Evolutionary conservation across 2,797 vertebrate species (phyloP).

Genomic region (Enteromius viviparus): DNA sequence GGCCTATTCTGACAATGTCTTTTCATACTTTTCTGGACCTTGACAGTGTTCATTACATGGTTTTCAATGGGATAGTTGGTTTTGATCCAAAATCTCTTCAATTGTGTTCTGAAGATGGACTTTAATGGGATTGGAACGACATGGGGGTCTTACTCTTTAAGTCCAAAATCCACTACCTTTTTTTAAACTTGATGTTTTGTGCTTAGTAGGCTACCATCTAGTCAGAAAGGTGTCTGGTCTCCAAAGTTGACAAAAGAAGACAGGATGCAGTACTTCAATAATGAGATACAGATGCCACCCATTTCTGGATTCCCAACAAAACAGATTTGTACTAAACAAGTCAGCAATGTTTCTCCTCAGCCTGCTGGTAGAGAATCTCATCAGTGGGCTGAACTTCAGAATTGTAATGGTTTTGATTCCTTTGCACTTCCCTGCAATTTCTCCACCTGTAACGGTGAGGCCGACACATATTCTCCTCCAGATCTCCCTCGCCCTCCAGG

Average conservation of each 20-base stretch:
- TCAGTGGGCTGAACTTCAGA: constrained; percentile 75
- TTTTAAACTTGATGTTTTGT: neutral
- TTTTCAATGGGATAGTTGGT: no score
- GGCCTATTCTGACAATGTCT: no score
- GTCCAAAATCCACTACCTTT: neutral
- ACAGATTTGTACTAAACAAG: constrained; percentile 61
- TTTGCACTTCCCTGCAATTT: constrained; percentile 80
- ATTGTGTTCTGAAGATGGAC: no score
- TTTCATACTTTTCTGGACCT: no score
- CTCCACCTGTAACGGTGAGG: constrained; percentile 73
- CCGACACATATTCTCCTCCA: constrained; percentile 68
- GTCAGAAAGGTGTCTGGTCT: constrained; percentile 83
- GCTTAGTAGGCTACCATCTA: constrained; percentile 76
- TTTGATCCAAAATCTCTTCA: no score
- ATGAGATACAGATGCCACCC: constrained; percentile 77
- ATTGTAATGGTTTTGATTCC: constrained; percentile 70
- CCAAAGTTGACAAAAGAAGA: constrained; percentile 74
- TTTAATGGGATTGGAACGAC: no score
- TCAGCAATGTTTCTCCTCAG: constrained; percentile 68
- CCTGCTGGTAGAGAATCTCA: constrained; percentile 70
- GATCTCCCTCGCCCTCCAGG: constrained; percentile 74
- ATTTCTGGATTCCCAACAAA: constrained; percentile 73
- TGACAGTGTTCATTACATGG: no score
- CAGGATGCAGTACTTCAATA: constrained; percentile 76
- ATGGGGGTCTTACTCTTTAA: neutral